Evolutionary conservation across 37 sponge, comb jelly and placozoan genomes (phyloP).

Genomic region (Corticium candelabrum): DNA sequence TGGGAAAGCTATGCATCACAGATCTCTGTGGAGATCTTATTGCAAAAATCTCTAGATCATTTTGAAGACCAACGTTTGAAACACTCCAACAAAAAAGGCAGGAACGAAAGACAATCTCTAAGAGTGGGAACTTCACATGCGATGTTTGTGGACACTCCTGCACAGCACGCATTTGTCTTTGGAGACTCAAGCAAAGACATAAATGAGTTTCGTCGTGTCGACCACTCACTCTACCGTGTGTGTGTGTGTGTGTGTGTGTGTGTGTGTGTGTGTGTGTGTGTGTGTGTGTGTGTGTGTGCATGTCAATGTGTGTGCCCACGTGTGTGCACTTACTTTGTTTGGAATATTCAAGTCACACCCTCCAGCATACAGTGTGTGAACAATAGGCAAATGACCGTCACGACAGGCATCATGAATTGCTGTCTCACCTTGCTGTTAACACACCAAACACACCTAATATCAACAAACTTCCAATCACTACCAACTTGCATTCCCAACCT

Average conservation of each 20-base stretch:
- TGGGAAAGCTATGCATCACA: no score
- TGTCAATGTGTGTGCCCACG: background rate
- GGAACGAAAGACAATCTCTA: no score
- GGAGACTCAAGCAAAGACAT: no score
- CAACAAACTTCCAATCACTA: background rate
- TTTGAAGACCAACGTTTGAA: no score
- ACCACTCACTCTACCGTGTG: background rate
- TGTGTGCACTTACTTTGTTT: constrained; percentile 40
- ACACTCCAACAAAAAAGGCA: no score
- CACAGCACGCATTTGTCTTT: no score
- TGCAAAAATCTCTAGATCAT: no score
- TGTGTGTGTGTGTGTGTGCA: constrained; percentile 3
- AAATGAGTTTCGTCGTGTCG: no score
- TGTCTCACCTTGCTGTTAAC: constrained; percentile 55
- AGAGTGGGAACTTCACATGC: no score
- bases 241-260: constrained; percentile 5
- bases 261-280: constrained; percentile 5
- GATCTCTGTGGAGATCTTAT: no score
- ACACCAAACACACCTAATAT: background rate
- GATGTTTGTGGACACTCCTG: no score
- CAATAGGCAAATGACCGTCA: constrained; percentile 62
- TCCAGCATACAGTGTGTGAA: constrained; percentile 55
- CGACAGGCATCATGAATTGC: constrained; percentile 73
- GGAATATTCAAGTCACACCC: constrained; percentile 46
- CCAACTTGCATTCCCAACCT: background rate